A percentile compares a stretch with the other conserved stretches of the same genome.
Evolutionary conservation across 2,797 vertebrate genomes (phyloP).

Genomic region (Zenarchopterus dispar): DNA sequence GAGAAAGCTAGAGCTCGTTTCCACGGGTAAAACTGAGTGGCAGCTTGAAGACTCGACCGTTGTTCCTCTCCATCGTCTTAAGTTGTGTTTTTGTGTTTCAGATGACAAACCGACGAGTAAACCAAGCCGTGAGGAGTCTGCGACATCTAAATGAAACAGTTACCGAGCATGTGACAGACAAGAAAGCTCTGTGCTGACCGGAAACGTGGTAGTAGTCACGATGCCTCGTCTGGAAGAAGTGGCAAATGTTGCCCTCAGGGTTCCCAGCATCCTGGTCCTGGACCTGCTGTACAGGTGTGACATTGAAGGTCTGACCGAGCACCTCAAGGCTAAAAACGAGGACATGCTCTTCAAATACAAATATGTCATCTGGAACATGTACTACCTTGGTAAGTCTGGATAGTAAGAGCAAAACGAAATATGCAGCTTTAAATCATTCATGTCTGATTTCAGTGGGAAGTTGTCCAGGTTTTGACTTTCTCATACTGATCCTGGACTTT

Average conservation of each 20-base stretch:
- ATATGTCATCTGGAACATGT: conserved; percentile 85
- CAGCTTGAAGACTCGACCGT: too few species aligned
- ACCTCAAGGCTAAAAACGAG: conserved; percentile 82
- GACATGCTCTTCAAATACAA: conserved; percentile 84
- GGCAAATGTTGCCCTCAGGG: conserved; percentile 86
- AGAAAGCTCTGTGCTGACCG: conserved; percentile 3
- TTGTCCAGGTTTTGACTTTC: too few species aligned
- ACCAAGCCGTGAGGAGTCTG: conserved; percentile 1
- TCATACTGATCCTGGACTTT: too few species aligned
- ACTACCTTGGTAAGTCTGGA: conserved; percentile 81
- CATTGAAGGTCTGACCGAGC: conserved; percentile 80
- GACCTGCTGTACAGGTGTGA: conserved; percentile 90
- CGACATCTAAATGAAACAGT: neutral
- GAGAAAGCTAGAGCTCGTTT: neutral
- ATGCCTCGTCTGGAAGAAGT: conserved; percentile 86
- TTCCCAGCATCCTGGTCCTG: conserved; percentile 86
- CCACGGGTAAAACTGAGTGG: too few species aligned
- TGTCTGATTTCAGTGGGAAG: too few species aligned
- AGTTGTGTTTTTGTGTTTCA: conserved; percentile 34
- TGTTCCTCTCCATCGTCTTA: neutral
- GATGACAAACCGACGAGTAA: conserved; percentile 60
- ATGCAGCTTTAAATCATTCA: too few species aligned
- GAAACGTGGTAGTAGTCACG: conserved; percentile 21
- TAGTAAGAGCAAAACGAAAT: neutral
- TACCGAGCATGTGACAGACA: conserved; percentile 60